phyloP scores from a whole-genome alignment of 2,888 invertebrate genomes.

The Ctenicera cuprea region DNA sequence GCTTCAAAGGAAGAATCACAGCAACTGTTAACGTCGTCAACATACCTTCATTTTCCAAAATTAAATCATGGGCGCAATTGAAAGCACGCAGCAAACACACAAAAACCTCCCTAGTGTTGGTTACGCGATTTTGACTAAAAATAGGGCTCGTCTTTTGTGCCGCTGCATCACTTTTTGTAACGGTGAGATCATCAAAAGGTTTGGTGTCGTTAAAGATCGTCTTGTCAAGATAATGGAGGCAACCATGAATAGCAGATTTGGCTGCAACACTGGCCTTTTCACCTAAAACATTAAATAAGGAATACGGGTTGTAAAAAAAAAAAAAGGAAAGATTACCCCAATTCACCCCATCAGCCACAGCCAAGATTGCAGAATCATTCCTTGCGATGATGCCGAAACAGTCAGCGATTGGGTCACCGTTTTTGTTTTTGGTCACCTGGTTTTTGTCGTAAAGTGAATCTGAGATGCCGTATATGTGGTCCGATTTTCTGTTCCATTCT shows the following conservation, averaged over 20 bases:
- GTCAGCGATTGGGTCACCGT: slow-evolving; percentile 91
- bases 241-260: slow-evolving; percentile 90
- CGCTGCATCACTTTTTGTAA: slow-evolving; percentile 62
- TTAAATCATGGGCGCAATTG: slow-evolving; percentile 89
- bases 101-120: slow-evolving; percentile 83
- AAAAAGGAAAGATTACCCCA: slow-evolving; percentile 80
- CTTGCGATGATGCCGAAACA: slow-evolving; percentile 86
- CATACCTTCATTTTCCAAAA: slow-evolving; percentile 87
- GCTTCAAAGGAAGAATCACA: slow-evolving; percentile 79
- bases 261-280: slow-evolving; percentile 89
- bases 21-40: slow-evolving; percentile 90
- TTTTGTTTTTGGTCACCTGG: slow-evolving; percentile 81
- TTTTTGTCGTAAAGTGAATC: slow-evolving; percentile 90
- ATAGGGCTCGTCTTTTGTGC: slow-evolving; percentile 33
- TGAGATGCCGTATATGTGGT: slow-evolving; percentile 80
- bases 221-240: slow-evolving; percentile 87
- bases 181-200: slow-evolving; percentile 68
- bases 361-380: slow-evolving; percentile 85
- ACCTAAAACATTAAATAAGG: slow-evolving; percentile 68
- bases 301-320: neutral
- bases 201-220: slow-evolving; percentile 75
- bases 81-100: slow-evolving; percentile 85
- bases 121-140: slow-evolving; percentile 64
- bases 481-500: slow-evolving; percentile 77
- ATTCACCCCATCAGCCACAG: slow-evolving; percentile 92